Percentiles rank a stretch among this genome's conserved stretches.
Evolutionary conservation across 2,113 vertebrate species (phyloP).

Genomic region (Felis catus): DNA sequence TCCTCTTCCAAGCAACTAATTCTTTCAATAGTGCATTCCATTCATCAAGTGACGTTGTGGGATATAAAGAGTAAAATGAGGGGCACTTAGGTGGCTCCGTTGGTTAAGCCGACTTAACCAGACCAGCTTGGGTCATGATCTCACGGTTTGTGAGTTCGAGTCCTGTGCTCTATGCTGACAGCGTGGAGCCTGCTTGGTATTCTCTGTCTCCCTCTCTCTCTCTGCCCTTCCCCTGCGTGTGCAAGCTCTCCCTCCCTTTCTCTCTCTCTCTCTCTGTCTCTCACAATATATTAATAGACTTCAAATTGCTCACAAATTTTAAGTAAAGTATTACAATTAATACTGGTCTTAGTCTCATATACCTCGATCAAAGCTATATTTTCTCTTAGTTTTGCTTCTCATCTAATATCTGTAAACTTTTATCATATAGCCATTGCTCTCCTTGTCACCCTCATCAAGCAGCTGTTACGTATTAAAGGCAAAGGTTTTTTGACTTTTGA

Average conservation of each 20-base stretch:
- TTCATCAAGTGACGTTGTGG: not conserved
- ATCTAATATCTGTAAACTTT: not conserved
- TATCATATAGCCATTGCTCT: rapidly evolving
- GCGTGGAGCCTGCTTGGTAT: too few species aligned
- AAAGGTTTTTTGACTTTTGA: not conserved
- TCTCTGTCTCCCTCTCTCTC: too few species aligned
- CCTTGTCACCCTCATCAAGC: not conserved
- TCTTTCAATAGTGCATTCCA: not conserved
- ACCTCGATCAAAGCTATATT: not conserved
- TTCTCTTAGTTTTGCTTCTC: not conserved
- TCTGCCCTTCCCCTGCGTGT: too few species aligned
- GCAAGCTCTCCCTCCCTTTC: too few species aligned
- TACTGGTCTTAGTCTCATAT: not conserved
- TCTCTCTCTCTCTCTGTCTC: too few species aligned
- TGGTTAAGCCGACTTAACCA: too few species aligned
- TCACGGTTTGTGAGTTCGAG: too few species aligned
- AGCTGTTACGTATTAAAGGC: rapidly evolving
- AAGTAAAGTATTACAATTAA: not conserved
- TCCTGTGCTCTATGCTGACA: too few species aligned
- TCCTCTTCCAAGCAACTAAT: not conserved
- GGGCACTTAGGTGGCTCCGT: too few species aligned
- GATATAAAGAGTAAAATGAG: not conserved
- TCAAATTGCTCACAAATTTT: not conserved
- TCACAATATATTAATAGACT: too few species aligned
- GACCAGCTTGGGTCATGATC: too few species aligned